A percentile compares a stretch with the other conserved stretches of the same genome.
These are phyloP conservation scores for Notiomystis cincta DNA, from an alignment of 2,113 vertebrate species.

Conservation along the genomic window DNA sequence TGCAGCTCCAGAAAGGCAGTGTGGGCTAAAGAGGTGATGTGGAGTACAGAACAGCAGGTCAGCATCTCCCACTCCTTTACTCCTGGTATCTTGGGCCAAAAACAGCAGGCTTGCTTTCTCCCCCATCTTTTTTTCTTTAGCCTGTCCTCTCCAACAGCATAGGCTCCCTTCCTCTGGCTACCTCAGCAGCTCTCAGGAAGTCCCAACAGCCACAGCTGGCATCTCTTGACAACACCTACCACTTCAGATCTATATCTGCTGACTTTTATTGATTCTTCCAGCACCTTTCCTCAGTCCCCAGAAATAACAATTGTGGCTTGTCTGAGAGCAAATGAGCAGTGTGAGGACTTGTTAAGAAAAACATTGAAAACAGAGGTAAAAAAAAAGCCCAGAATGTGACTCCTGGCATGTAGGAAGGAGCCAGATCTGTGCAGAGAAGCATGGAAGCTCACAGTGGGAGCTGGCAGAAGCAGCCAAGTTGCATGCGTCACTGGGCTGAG, in stretches of 20 bases:
- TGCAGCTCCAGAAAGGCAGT: not conserved
- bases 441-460: not conserved
- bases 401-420: not conserved
- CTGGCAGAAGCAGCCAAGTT: not conserved
- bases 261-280: not conserved
- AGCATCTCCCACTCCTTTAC: not conserved
- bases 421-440: not conserved
- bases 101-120: not conserved
- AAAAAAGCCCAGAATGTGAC: not conserved
- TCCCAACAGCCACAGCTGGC: not conserved
- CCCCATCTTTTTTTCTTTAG: not conserved
- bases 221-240: not conserved
- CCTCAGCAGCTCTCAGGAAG: not conserved
- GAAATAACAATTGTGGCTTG: not conserved
- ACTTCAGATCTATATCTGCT: not conserved
- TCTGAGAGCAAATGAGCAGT: not conserved
- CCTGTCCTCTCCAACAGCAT: fast-evolving
- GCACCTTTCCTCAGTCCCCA: not conserved
- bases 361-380: not conserved
- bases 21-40: not conserved
- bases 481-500: not conserved
- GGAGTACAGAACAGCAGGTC: not conserved
- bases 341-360: not conserved
- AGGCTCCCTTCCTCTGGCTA: not conserved
- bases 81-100: not conserved